phyloP scores from a whole-genome alignment of 1,140 invertebrate genomes.

The Dryas iulia region DNA sequence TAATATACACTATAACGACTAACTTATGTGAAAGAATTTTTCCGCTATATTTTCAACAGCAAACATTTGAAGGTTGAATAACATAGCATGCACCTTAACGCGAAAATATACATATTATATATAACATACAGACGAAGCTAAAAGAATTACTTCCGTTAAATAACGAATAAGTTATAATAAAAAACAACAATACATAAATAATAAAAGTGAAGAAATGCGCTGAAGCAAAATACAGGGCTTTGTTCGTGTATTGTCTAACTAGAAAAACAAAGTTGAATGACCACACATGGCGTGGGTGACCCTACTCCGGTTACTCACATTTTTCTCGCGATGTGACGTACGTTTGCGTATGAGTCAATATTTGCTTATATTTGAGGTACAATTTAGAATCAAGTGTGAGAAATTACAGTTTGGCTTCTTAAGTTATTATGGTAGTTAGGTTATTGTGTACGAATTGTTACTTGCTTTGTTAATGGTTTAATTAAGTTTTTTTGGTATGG shows the following conservation, averaged over 20 bases:
- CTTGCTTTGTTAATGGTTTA: background rate
- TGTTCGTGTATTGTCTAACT: constrained; percentile 51
- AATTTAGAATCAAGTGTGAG: constrained; percentile 6
- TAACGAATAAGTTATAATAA: background rate
- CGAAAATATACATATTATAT: background rate
- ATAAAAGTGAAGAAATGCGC: constrained; percentile 11
- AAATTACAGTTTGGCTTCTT: background rate
- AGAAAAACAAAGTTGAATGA: constrained; percentile 69
- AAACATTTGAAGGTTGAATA: too few species aligned
- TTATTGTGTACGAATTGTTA: background rate
- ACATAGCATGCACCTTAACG: too few species aligned
- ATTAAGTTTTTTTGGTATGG: background rate
- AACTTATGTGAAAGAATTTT: too few species aligned
- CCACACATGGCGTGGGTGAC: constrained; percentile 54
- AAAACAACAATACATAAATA: background rate
- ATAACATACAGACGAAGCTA: background rate
- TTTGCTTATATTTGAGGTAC: constrained; percentile 7
- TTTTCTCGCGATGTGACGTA: constrained; percentile 21
- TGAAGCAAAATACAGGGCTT: constrained; percentile 34
- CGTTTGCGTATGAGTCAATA: constrained; percentile 18
- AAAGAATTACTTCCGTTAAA: background rate
- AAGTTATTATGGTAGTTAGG: background rate
- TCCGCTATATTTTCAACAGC: too few species aligned
- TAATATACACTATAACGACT: too few species aligned
- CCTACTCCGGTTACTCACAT: constrained; percentile 31